phyloP scores from a whole-genome alignment of 2,888 invertebrate genomes.

The Alentia gelatinosa region DNA sequence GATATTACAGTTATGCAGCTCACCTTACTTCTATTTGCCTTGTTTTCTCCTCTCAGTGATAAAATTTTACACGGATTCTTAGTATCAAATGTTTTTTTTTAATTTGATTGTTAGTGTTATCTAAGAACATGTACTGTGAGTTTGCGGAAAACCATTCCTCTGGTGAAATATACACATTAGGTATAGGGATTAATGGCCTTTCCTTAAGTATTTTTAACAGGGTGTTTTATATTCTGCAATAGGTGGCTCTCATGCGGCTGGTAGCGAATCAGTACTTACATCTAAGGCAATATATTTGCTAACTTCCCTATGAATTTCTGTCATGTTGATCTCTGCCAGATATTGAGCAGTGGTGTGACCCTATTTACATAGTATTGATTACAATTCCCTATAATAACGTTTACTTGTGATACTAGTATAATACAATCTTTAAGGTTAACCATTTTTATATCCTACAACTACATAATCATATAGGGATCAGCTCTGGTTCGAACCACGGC shows the following conservation, averaged over 20 bases:
- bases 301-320: background rate
- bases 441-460: constrained; percentile 15
- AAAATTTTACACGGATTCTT: no score
- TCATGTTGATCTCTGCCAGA: background rate
- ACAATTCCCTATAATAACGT: background rate
- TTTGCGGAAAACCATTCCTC: no score
- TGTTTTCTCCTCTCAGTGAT: no score
- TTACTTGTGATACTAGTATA: constrained; percentile 7
- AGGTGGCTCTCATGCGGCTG: background rate
- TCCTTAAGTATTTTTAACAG: background rate
- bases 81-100: background rate
- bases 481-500: background rate
- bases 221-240: background rate
- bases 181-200: background rate
- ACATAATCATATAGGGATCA: constrained; percentile 6
- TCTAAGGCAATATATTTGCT: constrained; percentile 6
- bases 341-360: constrained; percentile 8
- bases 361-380: constrained; percentile 17
- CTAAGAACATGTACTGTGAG: no score
- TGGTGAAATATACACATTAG: background rate
- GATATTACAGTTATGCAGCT: background rate
- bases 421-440: constrained; percentile 24
- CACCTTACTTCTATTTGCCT: background rate
- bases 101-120: background rate
- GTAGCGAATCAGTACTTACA: background rate